A percentile compares a stretch with the other conserved stretches of the same genome.
phyloP scores from a whole-genome alignment of 2,113 vertebrate genomes.

The Crotalus tigris region DNA sequence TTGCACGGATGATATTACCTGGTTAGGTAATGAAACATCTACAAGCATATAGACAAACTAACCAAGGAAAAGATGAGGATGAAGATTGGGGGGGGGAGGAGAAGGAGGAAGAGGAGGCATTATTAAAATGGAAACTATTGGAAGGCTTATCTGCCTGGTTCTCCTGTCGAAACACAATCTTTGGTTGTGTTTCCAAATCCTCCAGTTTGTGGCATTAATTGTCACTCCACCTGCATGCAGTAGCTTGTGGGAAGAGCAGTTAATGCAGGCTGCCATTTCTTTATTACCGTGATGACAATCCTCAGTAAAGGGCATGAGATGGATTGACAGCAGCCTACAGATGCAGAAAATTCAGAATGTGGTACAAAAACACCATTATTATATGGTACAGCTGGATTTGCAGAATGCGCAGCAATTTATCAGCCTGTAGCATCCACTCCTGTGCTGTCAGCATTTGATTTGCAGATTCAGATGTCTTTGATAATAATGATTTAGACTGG shows the following conservation, averaged over 20 bases:
- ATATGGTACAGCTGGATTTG: conserved; percentile 62
- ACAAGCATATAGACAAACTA: too few relatives aligned
- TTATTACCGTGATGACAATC: conserved; percentile 68
- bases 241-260: conserved; percentile 56
- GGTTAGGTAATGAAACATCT: too few relatives aligned
- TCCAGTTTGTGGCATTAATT: conserved; percentile 25
- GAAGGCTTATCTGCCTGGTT: neutral
- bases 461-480: conserved; percentile 65
- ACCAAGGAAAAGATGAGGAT: neutral
- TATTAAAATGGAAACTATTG: neutral
- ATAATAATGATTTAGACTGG: conserved; percentile 66
- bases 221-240: conserved; percentile 5
- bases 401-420: conserved; percentile 67
- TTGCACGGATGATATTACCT: too few relatives aligned
- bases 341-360: conserved; percentile 57
- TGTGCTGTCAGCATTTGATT: conserved; percentile 61
- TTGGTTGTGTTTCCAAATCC: neutral
- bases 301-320: conserved; percentile 59
- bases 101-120: too few relatives aligned
- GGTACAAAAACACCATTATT: conserved; percentile 53
- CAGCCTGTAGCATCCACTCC: conserved; percentile 62
- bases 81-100: neutral
- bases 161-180: conserved; percentile 1
- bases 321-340: conserved; percentile 44
- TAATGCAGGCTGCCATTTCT: conserved; percentile 66